Percentiles rank a stretch among this genome's conserved stretches.
Evolutionary conservation across 2,113 vertebrate species (phyloP).

Genomic region (Oreochromis niloticus): DNA sequence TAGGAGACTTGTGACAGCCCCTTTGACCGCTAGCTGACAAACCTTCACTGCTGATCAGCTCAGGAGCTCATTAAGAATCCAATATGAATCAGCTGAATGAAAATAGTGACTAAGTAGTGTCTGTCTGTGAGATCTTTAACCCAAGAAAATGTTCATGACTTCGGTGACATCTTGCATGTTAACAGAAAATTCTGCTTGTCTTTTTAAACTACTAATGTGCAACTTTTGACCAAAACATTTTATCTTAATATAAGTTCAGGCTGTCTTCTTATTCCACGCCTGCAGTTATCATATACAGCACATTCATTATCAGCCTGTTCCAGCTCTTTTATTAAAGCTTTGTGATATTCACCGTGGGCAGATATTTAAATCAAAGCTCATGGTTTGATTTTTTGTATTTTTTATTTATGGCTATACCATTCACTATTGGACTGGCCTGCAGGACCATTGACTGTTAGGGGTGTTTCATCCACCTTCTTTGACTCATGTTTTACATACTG

Average conservation of each 20-base stretch:
- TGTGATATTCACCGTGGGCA: not conserved
- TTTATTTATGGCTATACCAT: not conserved
- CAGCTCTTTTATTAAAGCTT: not conserved
- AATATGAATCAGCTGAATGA: conserved; percentile 1
- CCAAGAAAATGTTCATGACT: not conserved
- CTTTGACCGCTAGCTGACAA: conserved; percentile 8
- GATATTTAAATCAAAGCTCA: not conserved
- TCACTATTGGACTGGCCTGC: not conserved
- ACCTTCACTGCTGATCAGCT: conserved; percentile 7
- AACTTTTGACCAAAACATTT: not conserved
- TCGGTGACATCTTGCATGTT: not conserved
- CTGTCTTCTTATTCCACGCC: not conserved
- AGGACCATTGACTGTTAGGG: not conserved
- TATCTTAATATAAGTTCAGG: not conserved
- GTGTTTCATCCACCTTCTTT: not conserved
- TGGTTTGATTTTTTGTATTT: not conserved
- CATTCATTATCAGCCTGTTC: not conserved
- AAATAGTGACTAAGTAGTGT: not conserved
- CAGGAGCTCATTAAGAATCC: conserved; percentile 5
- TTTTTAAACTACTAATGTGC: not conserved
- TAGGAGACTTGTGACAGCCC: conserved; percentile 27
- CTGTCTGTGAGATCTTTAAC: not conserved
- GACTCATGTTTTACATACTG: not conserved
- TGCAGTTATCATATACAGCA: not conserved
- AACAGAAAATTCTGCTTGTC: not conserved